Evolutionary conservation across 2,888 invertebrate genomes (phyloP).

Genomic region (Drosophila mimetica): DNA sequence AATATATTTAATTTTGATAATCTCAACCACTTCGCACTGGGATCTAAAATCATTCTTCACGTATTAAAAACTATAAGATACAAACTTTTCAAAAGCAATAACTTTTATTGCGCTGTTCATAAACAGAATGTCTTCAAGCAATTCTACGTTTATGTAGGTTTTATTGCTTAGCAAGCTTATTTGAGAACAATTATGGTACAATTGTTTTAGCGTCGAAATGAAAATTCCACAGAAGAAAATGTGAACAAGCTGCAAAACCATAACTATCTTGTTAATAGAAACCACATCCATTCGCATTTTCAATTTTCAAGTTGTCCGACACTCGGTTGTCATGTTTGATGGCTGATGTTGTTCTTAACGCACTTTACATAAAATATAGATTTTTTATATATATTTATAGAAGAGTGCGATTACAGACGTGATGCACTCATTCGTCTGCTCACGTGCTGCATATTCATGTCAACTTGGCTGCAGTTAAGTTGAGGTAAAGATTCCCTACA

Average conservation of each 20-base stretch:
- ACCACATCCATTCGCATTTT: conserved; percentile 7
- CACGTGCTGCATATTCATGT: conserved; percentile 49
- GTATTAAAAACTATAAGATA: not conserved
- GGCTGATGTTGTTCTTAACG: conserved; percentile 8
- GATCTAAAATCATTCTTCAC: not conserved
- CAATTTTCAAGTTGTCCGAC: conserved; percentile 17
- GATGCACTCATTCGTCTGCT: conserved; percentile 25
- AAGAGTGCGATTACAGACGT: conserved; percentile 12
- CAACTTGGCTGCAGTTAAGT: conserved; percentile 14
- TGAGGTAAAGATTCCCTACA: not conserved
- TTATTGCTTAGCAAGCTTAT: conserved; percentile 6
- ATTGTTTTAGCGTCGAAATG: conserved; percentile 2
- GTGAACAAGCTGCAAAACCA: conserved; percentile 5
- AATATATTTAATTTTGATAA: too few relatives aligned
- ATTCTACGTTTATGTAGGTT: not conserved
- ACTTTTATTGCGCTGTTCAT: not conserved
- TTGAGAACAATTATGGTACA: conserved; percentile 3
- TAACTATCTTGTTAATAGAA: conserved; percentile 23
- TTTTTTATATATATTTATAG: not conserved
- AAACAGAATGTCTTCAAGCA: not conserved
- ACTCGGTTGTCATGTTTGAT: conserved; percentile 18
- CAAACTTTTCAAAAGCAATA: not conserved
- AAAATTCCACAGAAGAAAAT: conserved; percentile 2
- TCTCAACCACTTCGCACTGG: too few relatives aligned
- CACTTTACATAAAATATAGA: not conserved